These are phyloP conservation scores for Lasioglossum leucozonium DNA, from an alignment of 2,888 invertebrate species.

Conservation along the genomic window DNA sequence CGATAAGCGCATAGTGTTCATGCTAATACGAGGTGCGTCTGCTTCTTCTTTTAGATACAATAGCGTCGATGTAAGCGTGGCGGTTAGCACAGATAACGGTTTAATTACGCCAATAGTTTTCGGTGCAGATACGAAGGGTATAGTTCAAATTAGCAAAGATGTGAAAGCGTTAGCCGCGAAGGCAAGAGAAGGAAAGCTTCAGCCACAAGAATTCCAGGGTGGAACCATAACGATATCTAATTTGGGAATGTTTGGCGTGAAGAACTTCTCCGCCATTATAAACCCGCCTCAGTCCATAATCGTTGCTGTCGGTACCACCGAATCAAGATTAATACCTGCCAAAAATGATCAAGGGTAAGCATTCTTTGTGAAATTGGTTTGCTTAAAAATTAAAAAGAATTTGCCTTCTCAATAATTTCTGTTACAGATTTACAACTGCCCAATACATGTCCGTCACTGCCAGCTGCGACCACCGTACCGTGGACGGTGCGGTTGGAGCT, in stretches of 20 bases:
- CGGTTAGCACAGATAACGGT: conserved; percentile 97
- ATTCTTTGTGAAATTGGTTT: background rate
- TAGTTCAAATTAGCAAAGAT: conserved; percentile 92
- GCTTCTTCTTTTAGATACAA: conserved; percentile 87
- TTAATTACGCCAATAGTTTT: conserved; percentile 98
- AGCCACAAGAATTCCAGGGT: conserved; percentile 98
- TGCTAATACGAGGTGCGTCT: background rate
- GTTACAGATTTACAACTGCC: conserved; percentile 89
- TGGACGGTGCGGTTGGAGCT: conserved; percentile 99
- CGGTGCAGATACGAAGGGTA: conserved; percentile 95
- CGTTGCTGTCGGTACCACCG: conserved; percentile 94
- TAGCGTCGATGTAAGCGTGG: conserved; percentile 97
- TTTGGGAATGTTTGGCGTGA: conserved; percentile 96
- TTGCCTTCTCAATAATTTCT: conserved; percentile 47
- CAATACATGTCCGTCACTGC: conserved; percentile 95
- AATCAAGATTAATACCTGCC: conserved; percentile 90
- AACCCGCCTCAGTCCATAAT: conserved; percentile 98
- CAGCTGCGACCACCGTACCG: conserved; percentile 98
- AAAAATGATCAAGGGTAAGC: conserved; percentile 91
- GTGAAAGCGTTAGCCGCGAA: conserved; percentile 93
- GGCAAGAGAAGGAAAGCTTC: conserved; percentile 94
- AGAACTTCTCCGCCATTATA: conserved; percentile 96
- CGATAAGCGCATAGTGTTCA: background rate
- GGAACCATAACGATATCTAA: conserved; percentile 98
- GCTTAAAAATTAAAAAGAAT: background rate